Percentiles rank a stretch among this genome's conserved stretches.
Conservation (phyloP, 2,888 invertebrate species). For the Perdita meconis region DNA sequence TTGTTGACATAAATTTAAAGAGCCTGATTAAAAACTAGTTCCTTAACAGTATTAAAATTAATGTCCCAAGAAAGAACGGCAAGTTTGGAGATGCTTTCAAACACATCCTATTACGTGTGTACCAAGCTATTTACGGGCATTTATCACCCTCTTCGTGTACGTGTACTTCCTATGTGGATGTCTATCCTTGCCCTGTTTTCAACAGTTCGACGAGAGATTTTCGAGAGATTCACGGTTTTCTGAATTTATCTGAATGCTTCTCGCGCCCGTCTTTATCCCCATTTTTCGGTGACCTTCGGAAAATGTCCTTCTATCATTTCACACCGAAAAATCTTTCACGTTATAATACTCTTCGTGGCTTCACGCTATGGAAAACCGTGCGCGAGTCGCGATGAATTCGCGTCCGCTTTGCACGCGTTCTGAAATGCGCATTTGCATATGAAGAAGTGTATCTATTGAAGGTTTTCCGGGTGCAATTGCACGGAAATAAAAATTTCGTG, state of each 20-base stretch:
- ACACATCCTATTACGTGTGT: background rate
- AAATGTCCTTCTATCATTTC: constrained; percentile 56
- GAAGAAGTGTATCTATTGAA: background rate
- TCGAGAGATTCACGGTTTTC: constrained; percentile 59
- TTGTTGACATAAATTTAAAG: too few species aligned
- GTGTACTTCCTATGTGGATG: background rate
- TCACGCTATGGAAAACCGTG: background rate
- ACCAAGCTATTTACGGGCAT: background rate
- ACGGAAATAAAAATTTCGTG: constrained; percentile 5
- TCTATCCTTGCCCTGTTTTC: constrained; percentile 24
- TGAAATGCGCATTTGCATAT: background rate
- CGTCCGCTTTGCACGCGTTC: background rate
- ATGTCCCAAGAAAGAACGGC: background rate
- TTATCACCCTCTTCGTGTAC: background rate
- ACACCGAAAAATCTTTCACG: constrained; percentile 35
- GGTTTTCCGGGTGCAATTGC: background rate
- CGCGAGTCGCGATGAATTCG: constrained; percentile 13
- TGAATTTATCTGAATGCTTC: constrained; percentile 55
- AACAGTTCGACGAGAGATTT: constrained; percentile 51
- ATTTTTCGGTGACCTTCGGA: constrained; percentile 40
- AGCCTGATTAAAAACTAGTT: too few species aligned
- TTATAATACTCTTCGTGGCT: constrained; percentile 22
- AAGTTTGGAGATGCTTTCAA: background rate
- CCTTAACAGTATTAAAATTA: constrained; percentile 21
- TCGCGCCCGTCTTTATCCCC: constrained; percentile 24